phyloP scores from a whole-genome alignment of 2,113 vertebrate genomes.

The Larimichthys crocea region DNA sequence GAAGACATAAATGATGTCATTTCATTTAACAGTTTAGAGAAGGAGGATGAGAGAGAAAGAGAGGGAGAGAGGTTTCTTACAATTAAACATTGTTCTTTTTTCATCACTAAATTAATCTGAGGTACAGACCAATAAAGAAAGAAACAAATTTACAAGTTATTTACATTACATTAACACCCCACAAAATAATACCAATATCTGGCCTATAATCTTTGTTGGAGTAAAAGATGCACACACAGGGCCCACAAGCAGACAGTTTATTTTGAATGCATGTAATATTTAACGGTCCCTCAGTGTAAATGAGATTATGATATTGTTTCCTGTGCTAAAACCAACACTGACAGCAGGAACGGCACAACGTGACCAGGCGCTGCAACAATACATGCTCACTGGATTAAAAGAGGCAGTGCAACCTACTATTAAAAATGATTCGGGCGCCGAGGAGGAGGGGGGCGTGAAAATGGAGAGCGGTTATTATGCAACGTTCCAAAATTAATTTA shows the following conservation, averaged over 20 bases:
- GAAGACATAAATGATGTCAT: slow-evolving; percentile 35
- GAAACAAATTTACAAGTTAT: neutral
- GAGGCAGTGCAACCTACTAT: slow-evolving; percentile 33
- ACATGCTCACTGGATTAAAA: slow-evolving; percentile 31
- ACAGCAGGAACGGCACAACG: slow-evolving; percentile 57
- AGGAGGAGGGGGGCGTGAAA: neutral
- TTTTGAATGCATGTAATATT: neutral
- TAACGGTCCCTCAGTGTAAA: slow-evolving; percentile 30
- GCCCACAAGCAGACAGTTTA: neutral
- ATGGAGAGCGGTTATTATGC: neutral
- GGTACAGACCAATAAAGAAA: neutral
- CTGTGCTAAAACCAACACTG: slow-evolving; percentile 52
- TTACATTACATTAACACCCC: neutral
- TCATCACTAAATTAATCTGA: slow-evolving; percentile 7
- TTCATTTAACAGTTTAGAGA: slow-evolving; percentile 7
- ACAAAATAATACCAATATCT: neutral
- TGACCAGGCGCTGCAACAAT: slow-evolving; percentile 42
- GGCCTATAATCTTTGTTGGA: neutral
- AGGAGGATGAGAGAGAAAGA: neutral
- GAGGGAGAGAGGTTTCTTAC: slow-evolving; percentile 6
- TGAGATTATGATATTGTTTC: slow-evolving; percentile 17
- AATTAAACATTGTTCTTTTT: neutral
- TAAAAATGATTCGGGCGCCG: slow-evolving; percentile 16
- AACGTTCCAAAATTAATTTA: slow-evolving; percentile 4
- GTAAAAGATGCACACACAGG: neutral